Conservation (phyloP, 2,797 vertebrate species). For the Neosilurus mollespiculum region DNA sequence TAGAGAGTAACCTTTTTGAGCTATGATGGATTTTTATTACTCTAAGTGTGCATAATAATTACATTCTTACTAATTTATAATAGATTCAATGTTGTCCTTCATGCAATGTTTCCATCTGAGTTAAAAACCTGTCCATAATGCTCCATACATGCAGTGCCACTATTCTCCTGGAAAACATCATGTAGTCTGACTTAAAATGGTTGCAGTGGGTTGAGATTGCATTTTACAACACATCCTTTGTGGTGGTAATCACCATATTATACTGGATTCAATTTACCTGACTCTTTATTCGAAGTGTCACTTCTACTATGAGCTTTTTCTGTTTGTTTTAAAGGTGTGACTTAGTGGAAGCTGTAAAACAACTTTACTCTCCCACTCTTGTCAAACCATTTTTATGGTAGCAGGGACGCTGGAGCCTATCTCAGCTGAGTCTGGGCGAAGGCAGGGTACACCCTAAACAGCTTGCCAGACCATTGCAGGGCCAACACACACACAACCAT, state of each 20-base stretch:
- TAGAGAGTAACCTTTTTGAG: constrained; percentile 58
- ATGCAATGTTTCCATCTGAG: constrained; percentile 68
- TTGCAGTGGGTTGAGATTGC: background rate
- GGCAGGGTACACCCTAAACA: no score
- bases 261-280: background rate
- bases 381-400: no score
- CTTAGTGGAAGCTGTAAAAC: background rate
- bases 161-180: background rate
- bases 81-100: constrained; percentile 84
- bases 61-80: constrained; percentile 90
- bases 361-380: background rate
- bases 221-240: background rate
- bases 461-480: no score
- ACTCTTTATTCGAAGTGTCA: constrained; percentile 2
- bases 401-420: no score
- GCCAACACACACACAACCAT: no score
- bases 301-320: background rate
- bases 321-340: constrained; percentile 18
- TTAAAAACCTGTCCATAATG: constrained; percentile 55
- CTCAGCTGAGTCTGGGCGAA: no score
- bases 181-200: background rate
- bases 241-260: background rate
- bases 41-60: constrained; percentile 81
- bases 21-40: constrained; percentile 98
- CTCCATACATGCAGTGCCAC: background rate